phyloP scores from a whole-genome alignment of 2,888 invertebrate genomes.

The Amphipoea lucens region DNA sequence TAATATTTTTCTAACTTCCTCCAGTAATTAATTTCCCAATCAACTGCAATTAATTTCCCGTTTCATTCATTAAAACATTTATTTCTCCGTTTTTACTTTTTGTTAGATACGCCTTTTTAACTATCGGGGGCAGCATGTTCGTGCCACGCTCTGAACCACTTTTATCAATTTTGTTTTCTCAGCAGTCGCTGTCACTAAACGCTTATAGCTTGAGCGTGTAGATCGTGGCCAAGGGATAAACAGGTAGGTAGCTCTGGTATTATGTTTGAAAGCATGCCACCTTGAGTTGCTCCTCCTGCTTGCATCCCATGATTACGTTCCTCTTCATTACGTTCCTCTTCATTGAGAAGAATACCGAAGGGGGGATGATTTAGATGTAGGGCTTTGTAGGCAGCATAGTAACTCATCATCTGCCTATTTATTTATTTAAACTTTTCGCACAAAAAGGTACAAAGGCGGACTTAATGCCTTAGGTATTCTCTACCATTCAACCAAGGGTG shows the following conservation, averaged over 20 bases:
- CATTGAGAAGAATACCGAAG: background rate
- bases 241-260: conserved; percentile 10
- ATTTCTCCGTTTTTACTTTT: too few species aligned
- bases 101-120: too few species aligned
- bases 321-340: background rate
- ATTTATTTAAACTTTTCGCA: too few species aligned
- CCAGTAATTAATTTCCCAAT: too few species aligned
- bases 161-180: background rate
- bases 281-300: background rate
- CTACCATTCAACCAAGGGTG: too few species aligned
- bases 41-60: too few species aligned
- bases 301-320: background rate
- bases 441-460: too few species aligned
- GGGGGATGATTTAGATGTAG: background rate
- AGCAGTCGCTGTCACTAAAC: background rate
- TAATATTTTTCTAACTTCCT: too few species aligned
- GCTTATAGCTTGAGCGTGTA: background rate
- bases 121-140: too few species aligned
- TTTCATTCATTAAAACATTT: too few species aligned
- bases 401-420: background rate
- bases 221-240: background rate
- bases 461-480: too few species aligned
- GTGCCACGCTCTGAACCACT: background rate
- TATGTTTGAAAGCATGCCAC: background rate
- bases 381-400: background rate